These are phyloP conservation scores for Acleris cristana DNA, from an alignment of 2,888 invertebrate species.

Conservation along the genomic window DNA sequence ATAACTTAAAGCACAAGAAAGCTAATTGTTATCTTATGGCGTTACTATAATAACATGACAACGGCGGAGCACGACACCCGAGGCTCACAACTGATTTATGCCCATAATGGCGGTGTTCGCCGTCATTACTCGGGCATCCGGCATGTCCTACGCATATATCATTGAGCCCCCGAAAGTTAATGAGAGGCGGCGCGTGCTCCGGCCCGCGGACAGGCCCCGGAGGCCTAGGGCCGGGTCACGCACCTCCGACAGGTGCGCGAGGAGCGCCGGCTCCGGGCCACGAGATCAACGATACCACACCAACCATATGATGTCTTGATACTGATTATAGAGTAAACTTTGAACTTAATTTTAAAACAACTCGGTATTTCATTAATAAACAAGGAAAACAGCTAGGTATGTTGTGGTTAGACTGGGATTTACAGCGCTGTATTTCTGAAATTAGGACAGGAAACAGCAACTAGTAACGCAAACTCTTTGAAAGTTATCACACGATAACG, in stretches of 20 bases:
- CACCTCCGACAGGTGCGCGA: constrained; percentile 54
- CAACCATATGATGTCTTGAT: constrained; percentile 67
- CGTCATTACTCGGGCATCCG: constrained; percentile 75
- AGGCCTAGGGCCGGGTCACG: constrained; percentile 53
- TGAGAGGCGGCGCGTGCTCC: constrained; percentile 57
- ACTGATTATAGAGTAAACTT: constrained; percentile 35
- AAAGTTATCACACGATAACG: constrained; percentile 25
- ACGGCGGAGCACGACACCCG: constrained; percentile 21
- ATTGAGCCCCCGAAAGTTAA: constrained; percentile 75
- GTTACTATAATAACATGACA: constrained; percentile 27
- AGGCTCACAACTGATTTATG: constrained; percentile 37
- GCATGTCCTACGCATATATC: constrained; percentile 72
- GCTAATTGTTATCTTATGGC: constrained; percentile 22
- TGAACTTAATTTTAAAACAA: background rate
- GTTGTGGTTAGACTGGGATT: background rate
- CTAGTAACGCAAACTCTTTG: constrained; percentile 23
- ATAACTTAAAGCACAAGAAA: background rate
- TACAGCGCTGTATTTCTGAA: constrained; percentile 5
- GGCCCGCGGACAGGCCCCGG: constrained; percentile 54
- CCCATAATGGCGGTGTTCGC: constrained; percentile 44
- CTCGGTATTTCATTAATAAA: background rate
- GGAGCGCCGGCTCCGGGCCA: constrained; percentile 44
- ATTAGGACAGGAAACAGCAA: constrained; percentile 26
- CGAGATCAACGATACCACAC: constrained; percentile 53
- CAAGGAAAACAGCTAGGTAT: constrained; percentile 5